Base-by-base conservation (phyloP, 2,888 invertebrate species). In the Dorcus hopei region DNA sequence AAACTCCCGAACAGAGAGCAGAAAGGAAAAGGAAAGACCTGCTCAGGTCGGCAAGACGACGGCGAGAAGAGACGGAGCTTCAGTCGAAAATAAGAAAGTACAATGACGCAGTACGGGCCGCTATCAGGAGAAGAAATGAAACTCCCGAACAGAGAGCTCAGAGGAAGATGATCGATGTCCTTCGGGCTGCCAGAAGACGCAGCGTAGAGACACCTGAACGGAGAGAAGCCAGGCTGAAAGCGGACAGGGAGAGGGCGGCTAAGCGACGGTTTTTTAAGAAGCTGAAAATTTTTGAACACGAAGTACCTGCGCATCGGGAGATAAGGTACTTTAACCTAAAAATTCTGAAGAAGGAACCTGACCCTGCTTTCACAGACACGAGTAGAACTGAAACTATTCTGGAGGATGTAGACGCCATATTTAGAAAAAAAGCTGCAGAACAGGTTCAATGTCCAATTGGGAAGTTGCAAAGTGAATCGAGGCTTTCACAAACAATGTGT, bases 61-160 rank as follows among this genome's bases (percentile, higher is more conserved):
- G 61, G 2, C 51, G 57, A 45, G 43, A 50, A 11, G 62, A 59
- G 52, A 54, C 59, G 6, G 54, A 62, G 3, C 7, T 52, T 5
- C 57, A 62, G 47, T 19, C 57, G 3, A 57, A 59, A 52, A 49
- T 62, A 43, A 59, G 62, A 40, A 53, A 38, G 50, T 62, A 62
- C 42, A 59, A 61, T 41, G 61, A 61, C 43, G 59, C 61, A 3
- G 53, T 61, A 11, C 52, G 61, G 23, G 61, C 61, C n/a, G 57
- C 61, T 9, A 55, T 59, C 43, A 51, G 59, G 14, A 52, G 62
- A 52, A 52, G 53, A 41, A 50, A 62, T 3, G 59, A 61, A 49
- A 59, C 49, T n/a, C 39, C 51, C 2, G 57, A 58, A 23, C 54
- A 62, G 49, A 52, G 50, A 14, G 38, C 49, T 6, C 53, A 57